Percentiles rank a stretch among this genome's conserved stretches.
Evolutionary conservation across 2,797 vertebrate genomes (phyloP).

Genomic region (Catamblyrhynchus diadema): DNA sequence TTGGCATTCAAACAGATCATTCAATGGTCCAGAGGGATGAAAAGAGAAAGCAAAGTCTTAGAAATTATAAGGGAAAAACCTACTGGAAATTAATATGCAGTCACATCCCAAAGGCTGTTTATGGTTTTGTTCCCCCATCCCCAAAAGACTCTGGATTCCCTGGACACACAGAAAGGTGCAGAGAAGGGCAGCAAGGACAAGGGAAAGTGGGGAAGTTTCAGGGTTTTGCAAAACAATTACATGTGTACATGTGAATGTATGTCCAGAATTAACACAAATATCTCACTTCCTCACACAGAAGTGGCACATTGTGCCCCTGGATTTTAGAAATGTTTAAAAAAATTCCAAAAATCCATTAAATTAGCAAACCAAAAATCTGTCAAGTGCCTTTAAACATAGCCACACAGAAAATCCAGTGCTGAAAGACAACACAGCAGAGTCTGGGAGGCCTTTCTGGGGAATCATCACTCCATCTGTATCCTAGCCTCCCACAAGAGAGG

Average conservation of each 20-base stretch:
- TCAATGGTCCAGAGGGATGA: background rate
- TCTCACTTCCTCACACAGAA: background rate
- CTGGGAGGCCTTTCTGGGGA: background rate
- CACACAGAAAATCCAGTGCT: background rate
- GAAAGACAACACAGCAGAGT: background rate
- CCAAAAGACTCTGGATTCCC: background rate
- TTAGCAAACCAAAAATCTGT: background rate
- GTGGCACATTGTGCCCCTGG: background rate
- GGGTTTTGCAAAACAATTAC: background rate
- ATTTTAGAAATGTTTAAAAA: background rate
- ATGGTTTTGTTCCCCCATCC: background rate
- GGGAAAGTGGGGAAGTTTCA: background rate
- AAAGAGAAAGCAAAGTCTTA: background rate
- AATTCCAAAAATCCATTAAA: background rate
- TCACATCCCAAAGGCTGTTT: background rate
- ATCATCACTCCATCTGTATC: background rate
- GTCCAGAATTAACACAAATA: background rate
- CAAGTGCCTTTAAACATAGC: background rate
- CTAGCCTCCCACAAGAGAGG: background rate
- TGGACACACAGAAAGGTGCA: background rate
- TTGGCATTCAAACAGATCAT: background rate
- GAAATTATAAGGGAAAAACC: background rate
- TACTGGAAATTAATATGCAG: background rate
- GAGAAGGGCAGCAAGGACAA: background rate
- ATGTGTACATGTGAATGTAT: accelerated